These are phyloP conservation scores for Plemyria rubiginata DNA, from an alignment of 2,888 invertebrate genomes.

Conservation along the genomic window DNA sequence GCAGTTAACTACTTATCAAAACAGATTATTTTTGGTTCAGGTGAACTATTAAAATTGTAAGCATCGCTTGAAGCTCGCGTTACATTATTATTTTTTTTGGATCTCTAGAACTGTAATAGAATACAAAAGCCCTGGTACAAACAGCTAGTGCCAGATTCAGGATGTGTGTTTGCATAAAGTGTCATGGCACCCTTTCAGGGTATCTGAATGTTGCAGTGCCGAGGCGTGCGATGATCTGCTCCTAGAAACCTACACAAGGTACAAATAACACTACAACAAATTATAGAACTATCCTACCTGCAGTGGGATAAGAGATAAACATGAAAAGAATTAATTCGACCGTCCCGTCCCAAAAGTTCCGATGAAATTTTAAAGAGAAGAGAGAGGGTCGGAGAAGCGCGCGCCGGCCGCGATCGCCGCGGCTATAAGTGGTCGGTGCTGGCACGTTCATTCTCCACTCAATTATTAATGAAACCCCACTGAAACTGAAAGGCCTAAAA, in stretches of 20 bases:
- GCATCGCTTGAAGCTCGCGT: too few species aligned
- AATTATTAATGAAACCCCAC: constrained; percentile 39
- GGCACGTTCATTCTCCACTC: constrained; percentile 34
- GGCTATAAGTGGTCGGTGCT: constrained; percentile 41
- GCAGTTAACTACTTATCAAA: too few species aligned
- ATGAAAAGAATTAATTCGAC: constrained; percentile 32
- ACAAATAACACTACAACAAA: constrained; percentile 6
- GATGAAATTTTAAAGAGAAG: constrained; percentile 51
- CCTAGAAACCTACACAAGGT: not conserved
- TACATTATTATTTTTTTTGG: too few species aligned
- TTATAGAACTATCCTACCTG: not conserved
- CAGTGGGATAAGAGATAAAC: constrained; percentile 23
- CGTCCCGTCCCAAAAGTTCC: constrained; percentile 44
- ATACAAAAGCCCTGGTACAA: too few species aligned
- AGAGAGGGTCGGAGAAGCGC: constrained; percentile 29
- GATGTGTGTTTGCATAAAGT: too few species aligned
- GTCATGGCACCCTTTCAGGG: too few species aligned
- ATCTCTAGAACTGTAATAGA: too few species aligned
- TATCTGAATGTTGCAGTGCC: too few species aligned
- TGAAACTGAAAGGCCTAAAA: constrained; percentile 30
- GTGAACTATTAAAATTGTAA: too few species aligned
- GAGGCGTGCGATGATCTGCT: constrained; percentile 4
- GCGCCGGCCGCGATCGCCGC: too few species aligned
- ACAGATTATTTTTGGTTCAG: too few species aligned
- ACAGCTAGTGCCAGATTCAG: too few species aligned